phyloP scores from a whole-genome alignment of 2,797 vertebrate genomes.

The Onychomys torridus region DNA sequence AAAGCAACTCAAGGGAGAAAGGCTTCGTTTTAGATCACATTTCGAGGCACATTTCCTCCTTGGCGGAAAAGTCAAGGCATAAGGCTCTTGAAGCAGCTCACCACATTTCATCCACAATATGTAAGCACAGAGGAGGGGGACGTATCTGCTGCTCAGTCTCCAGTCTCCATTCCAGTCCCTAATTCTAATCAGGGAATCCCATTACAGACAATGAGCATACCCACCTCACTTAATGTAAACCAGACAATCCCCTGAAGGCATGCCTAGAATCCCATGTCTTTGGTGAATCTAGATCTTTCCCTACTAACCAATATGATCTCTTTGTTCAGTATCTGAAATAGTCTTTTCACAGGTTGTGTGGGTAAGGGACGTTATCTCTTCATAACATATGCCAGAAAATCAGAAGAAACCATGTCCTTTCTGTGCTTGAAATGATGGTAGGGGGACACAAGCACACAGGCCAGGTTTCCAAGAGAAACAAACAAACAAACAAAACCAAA shows the following conservation, averaged over 20 bases:
- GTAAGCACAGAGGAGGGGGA: background rate
- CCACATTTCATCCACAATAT: background rate
- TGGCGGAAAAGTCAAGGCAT: background rate
- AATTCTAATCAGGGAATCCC: background rate
- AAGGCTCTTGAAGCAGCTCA: background rate
- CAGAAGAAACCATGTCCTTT: background rate
- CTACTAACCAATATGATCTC: background rate
- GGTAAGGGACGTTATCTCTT: background rate
- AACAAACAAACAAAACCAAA: too few species aligned
- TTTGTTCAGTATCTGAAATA: background rate
- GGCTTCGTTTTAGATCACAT: background rate
- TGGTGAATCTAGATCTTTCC: background rate
- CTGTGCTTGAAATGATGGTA: background rate
- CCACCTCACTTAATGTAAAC: background rate
- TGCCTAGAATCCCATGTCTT: background rate
- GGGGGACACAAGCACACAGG: background rate
- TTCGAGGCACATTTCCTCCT: background rate
- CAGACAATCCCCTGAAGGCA: background rate
- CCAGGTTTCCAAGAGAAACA: background rate
- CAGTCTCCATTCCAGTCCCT: background rate
- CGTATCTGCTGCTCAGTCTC: background rate
- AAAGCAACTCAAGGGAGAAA: background rate
- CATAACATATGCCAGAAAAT: background rate
- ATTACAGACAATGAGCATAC: background rate
- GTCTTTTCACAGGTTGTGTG: background rate